Base-by-base conservation (phyloP, 2,888 invertebrate genomes). In the Lacanobia oleracea region DNA sequence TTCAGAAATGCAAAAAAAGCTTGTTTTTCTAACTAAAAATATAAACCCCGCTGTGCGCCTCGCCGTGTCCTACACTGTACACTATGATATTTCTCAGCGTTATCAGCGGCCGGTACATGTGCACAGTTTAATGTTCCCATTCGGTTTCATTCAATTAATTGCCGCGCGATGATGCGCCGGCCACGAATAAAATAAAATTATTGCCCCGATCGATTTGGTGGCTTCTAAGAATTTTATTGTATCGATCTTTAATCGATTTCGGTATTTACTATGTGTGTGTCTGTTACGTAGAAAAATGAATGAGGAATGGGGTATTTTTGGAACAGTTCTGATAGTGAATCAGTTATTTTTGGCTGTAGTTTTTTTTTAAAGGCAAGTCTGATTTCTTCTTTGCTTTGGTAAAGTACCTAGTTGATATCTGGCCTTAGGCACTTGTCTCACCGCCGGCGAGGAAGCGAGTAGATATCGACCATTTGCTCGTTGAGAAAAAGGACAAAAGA, bases 51-150 rank as follows among this genome's bases (percentile, higher is more conserved):
- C 27, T 68, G 57, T 14, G 18, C 40, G 3, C 27, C 61, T 86
- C 74, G 21, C 6, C 8, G 4, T 86, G 91, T 75, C 89, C 85
- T 3, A 77, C 82, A 87, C 88, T 94, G 93, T 88, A 93, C 85
- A 70, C 67, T 76, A 85, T 84, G 89, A 90, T 91, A 87, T 93
- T 94, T 94, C 94, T 92, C 94, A 93, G 93, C 89, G 93, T 93
- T 95, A 95, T 95, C 95, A 92, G 92, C 69, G 89, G 79, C 85
- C 92, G 88, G 88, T 94, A 92, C 95, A 95, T 94, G 93, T 95
- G 95, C 94, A 91, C 94, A 92, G 93, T 92, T 93, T 94, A 94
- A 95, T 94, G 95, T 93, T 89, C 93, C 88, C 93, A 90, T 91
- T 93, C 92, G 90, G 92, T 90, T 92, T 90, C 89, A 90, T 88